Evolutionary conservation across 2,113 vertebrate species (phyloP), one percentile per base, ranked within the genome.

Genomic region (Bambusicola thoracicus): DNA sequence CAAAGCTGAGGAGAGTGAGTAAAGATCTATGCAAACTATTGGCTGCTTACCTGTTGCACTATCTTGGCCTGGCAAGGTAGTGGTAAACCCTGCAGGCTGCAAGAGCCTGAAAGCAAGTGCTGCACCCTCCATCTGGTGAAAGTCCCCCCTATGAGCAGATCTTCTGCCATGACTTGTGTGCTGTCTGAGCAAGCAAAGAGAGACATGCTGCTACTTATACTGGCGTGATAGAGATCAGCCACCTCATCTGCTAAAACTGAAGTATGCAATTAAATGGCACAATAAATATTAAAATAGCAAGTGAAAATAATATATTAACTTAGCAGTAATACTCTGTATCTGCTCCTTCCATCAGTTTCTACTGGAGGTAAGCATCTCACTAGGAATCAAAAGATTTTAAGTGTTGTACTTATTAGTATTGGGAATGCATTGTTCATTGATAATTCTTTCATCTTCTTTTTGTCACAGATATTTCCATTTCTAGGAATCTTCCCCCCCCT

Each of bases 101-200:
- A 21, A 81, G 46, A 21, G 44, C 29, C 34, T 78, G 32, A 59
- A 79, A 70, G 46, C 19, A 41, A 77, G 56, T 4, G 34, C 36
- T 63, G 20, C 8, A 18, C 9, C 21, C 13, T 59, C n/a, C 0
- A 0, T 9, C 21, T 16, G 38, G 13, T 46, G 55, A 55, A 56
- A 81, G 27, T 30, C 43, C 34, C 46, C 91, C 29, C 41, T 73
- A 55, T 0, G 0, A 70, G 16, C n/a, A 69, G 32, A 19, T 30
- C 24, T 49, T 78, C 34, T 86, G 36, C 62, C 22, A 13, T 6
- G 30, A 13, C 13, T 62, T 61, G n/a, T 9, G 8, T 14, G 22
- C 30, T 72, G 25, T n/a, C 73, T 32, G 62, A 69, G 27, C 43
- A 79, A 83, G 72, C 36, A 53, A 69, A 70, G 75, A 73, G 32